Evolutionary conservation across 1,140 invertebrate species (phyloP).

Genomic region (Ericerus pela): DNA sequence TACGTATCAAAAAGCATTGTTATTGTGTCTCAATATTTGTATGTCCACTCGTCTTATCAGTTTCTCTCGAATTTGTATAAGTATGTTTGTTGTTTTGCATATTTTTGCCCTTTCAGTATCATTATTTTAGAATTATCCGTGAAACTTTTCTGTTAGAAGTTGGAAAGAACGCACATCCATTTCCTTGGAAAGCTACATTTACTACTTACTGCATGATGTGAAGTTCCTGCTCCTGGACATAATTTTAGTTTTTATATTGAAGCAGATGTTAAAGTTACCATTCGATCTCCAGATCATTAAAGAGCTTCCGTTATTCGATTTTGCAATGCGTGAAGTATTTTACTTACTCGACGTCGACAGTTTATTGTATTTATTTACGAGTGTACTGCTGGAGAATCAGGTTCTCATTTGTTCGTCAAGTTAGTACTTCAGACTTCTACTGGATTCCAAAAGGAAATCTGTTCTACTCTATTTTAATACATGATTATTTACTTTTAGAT

Average conservation of each 20-base stretch:
- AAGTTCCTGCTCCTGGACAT: slow-evolving; percentile 70
- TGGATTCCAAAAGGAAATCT: no score
- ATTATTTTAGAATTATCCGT: slow-evolving; percentile 3
- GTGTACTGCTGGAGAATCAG: slow-evolving; percentile 92
- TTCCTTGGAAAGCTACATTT: slow-evolving; percentile 83
- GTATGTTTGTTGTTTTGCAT: slow-evolving; percentile 33
- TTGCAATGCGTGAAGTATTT: slow-evolving; percentile 77
- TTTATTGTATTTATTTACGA: slow-evolving; percentile 85
- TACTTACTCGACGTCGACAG: slow-evolving; percentile 72
- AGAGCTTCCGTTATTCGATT: slow-evolving; percentile 88
- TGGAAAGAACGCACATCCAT: slow-evolving; percentile 34
- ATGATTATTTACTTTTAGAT: slow-evolving; percentile 39
- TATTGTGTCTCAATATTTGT: slow-evolving; percentile 77
- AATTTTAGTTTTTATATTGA: slow-evolving; percentile 64
- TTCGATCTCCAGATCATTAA: slow-evolving; percentile 39
- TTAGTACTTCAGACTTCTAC: slow-evolving; percentile 34
- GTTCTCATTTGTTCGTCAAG: slow-evolving; percentile 81
- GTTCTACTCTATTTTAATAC: background rate
- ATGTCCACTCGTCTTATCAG: slow-evolving; percentile 65
- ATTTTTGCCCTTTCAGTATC: background rate
- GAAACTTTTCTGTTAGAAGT: slow-evolving; percentile 18
- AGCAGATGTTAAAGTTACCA: slow-evolving; percentile 42
- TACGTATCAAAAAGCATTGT: slow-evolving; percentile 91
- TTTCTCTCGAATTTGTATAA: slow-evolving; percentile 78
- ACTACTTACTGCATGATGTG: slow-evolving; percentile 91